Conservation (phyloP, 2,888 invertebrate genomes). For the Drosophila merina region DNA sequence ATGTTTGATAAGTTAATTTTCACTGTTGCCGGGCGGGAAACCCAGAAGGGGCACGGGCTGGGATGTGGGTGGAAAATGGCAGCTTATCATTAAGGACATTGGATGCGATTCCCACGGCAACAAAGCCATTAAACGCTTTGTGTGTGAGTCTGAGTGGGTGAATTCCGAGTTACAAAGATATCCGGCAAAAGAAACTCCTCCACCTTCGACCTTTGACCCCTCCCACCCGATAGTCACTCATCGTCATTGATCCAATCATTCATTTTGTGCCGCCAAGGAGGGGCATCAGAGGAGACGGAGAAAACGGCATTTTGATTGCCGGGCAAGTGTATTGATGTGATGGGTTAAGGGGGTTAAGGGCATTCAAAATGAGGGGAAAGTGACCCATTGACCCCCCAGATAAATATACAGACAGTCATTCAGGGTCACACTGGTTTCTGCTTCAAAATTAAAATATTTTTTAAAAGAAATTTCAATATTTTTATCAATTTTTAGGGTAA, state of each 20-base stretch:
- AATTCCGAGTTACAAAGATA: neutral
- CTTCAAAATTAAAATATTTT: neutral
- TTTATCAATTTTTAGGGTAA: no score
- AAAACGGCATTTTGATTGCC: slow-evolving; percentile 51
- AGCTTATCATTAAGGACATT: slow-evolving; percentile 43
- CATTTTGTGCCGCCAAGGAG: slow-evolving; percentile 37
- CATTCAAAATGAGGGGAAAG: slow-evolving; percentile 6
- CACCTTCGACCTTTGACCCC: slow-evolving; percentile 8
- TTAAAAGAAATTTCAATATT: neutral
- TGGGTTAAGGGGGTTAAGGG: neutral
- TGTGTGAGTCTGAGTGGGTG: slow-evolving; percentile 8
- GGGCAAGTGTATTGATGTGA: slow-evolving; percentile 28
- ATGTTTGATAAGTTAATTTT: slow-evolving; percentile 78
- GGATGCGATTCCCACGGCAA: slow-evolving; percentile 60
- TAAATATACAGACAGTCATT: slow-evolving; percentile 12
- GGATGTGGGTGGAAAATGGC: slow-evolving; percentile 1
- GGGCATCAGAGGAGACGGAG: slow-evolving; percentile 7
- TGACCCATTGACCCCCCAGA: slow-evolving; percentile 1
- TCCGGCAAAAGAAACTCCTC: neutral
- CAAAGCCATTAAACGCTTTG: slow-evolving; percentile 64
- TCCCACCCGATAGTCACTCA: slow-evolving; percentile 28
- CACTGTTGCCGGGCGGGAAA: slow-evolving; percentile 31
- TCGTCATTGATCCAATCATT: slow-evolving; percentile 65
- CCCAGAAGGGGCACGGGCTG: neutral
- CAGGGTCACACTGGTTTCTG: slow-evolving; percentile 12